Evolutionary conservation across 2,113 vertebrate genomes (phyloP), one percentile per base, ranked within the genome.

Genomic region (Sander vitreus): DNA sequence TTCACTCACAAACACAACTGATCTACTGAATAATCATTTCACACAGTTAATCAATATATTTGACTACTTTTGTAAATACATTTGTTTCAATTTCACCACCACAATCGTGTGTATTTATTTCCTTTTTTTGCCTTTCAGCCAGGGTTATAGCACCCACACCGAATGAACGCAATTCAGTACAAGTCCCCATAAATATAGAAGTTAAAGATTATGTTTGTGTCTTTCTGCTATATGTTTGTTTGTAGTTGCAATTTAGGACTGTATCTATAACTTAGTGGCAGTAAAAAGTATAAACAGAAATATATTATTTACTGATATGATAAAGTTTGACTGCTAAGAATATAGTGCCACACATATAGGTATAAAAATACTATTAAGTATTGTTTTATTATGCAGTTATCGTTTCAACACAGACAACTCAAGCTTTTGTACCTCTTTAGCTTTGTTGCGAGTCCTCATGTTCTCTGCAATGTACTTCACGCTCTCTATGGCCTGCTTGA

Each of bases 391-490:
- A 43, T 11, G 39, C 39, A 43, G 39, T 43, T 43, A 43, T 57
- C 4, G 2, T 58, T 15, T 50, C 6, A 54, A 36, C n/a, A 67
- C 19, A 14, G 16, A 67, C 11, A 60, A 43, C n/a, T 9, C 39
- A 16, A 48, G 11, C 30, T 48, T 30, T 30, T 6, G 11, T 94
- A 98, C 98, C 97, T 98, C 96, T 91, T 97, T 99, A 65, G 96
- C 97, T 93, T 97, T 95, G 78, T 97, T 97, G 86, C 97, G 97
- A 54, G 91, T 96, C 81, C 93, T 96, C 96, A 98, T 97, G 89
- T 98, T 98, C 89, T 97, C 96, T 13, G 97, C 96, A 1, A 99
- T 99, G 95, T 97, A 98, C 30, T 96, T 96, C 68, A 99, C 90
- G 0, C 95, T 97, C 55, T 94, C 95, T 0, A 98, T 96, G 71